Conservation (phyloP, 2,888 invertebrate species). For the Alentia gelatinosa region DNA sequence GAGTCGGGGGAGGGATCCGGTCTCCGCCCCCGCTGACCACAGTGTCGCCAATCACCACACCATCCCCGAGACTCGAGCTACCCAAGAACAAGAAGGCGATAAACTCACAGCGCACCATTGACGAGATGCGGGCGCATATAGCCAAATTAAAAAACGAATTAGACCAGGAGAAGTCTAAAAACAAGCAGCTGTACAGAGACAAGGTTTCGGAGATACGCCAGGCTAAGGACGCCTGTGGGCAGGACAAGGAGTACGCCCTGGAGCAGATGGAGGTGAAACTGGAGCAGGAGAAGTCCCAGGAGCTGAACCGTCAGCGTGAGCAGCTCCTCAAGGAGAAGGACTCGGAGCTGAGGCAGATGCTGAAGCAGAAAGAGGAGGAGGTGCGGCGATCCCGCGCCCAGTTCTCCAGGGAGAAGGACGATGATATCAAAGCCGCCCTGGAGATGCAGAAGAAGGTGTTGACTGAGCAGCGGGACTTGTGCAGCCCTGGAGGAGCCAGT, state of each 20-base stretch:
- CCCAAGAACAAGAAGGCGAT: slow-evolving; percentile 12
- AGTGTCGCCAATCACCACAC: slow-evolving; percentile 3
- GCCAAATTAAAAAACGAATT: slow-evolving; percentile 67
- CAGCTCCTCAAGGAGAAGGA: slow-evolving; percentile 72
- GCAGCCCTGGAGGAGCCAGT: neutral
- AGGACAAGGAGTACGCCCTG: slow-evolving; percentile 69
- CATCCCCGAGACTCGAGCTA: neutral
- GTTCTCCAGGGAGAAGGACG: slow-evolving; percentile 69
- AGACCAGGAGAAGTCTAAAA: slow-evolving; percentile 71
- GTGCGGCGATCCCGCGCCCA: slow-evolving; percentile 67
- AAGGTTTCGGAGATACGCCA: slow-evolving; percentile 72
- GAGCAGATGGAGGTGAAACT: slow-evolving; percentile 66
- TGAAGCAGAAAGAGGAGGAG: slow-evolving; percentile 75
- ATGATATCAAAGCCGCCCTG: slow-evolving; percentile 68
- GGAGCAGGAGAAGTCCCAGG: slow-evolving; percentile 69
- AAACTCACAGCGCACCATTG: slow-evolving; percentile 58
- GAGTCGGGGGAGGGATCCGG: neutral
- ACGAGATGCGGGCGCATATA: slow-evolving; percentile 61
- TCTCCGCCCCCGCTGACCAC: neutral
- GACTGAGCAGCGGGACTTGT: slow-evolving; percentile 34
- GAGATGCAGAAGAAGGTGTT: slow-evolving; percentile 68
- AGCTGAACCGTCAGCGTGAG: slow-evolving; percentile 70
- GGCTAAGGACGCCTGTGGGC: slow-evolving; percentile 69
- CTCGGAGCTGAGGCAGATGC: slow-evolving; percentile 72
- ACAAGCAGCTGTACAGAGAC: slow-evolving; percentile 72